A percentile compares a stretch with the other conserved stretches of the same genome.
phyloP scores from a whole-genome alignment of 2,113 vertebrate genomes.

The Heliornis fulica region DNA sequence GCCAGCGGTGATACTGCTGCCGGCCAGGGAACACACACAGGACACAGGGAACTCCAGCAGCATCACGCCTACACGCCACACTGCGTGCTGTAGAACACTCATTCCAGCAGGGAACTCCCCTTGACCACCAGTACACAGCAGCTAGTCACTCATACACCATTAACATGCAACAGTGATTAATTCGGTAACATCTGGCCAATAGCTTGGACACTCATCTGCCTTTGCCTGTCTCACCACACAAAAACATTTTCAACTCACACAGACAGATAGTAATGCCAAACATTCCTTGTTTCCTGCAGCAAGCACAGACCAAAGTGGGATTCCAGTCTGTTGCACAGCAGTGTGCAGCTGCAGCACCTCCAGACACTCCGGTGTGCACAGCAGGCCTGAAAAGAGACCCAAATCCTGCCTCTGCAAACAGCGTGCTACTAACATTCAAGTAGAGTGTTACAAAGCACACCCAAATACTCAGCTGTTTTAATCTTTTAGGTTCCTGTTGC shows the following conservation, averaged over 20 bases:
- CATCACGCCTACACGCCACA: not conserved
- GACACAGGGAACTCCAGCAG: not conserved
- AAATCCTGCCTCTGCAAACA: not conserved
- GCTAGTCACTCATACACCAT: not conserved
- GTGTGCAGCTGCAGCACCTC: not conserved
- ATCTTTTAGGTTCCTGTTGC: not conserved
- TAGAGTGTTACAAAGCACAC: not conserved
- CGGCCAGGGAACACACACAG: not conserved
- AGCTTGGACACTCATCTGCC: not conserved
- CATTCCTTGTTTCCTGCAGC: not conserved
- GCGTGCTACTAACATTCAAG: not conserved
- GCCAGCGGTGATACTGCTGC: not conserved
- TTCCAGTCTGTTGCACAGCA: constrained; percentile 15
- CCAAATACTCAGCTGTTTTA: not conserved
- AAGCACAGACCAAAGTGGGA: not conserved
- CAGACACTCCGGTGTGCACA: not conserved
- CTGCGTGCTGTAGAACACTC: not conserved
- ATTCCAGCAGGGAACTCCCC: constrained; percentile 36
- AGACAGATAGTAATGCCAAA: not conserved
- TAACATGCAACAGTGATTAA: not conserved
- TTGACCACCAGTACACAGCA: constrained; percentile 15
- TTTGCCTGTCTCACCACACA: not conserved
- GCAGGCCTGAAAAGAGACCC: constrained; percentile 17
- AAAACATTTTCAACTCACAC: not conserved
- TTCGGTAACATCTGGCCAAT: not conserved